Conservation (phyloP, 2,113 vertebrate species). For the Jaculus jaculus region DNA sequence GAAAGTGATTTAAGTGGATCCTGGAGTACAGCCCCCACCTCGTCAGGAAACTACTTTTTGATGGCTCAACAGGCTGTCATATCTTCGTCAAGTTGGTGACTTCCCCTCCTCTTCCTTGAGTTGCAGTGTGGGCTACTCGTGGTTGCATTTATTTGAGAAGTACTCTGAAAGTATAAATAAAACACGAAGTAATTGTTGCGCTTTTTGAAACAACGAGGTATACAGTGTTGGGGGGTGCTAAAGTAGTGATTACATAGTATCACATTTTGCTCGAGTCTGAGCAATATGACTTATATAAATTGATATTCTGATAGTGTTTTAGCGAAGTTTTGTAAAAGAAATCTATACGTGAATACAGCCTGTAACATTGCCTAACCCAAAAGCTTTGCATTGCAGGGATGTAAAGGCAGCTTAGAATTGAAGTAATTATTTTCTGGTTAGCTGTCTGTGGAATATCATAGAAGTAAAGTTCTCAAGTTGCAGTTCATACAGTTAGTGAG, state of each 20-base stretch:
- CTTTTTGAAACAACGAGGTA: conserved; percentile 34
- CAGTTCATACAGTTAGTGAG: background rate
- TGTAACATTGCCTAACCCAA: background rate
- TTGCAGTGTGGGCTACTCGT: conserved; percentile 17
- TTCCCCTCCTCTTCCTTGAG: background rate
- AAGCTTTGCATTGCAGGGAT: background rate
- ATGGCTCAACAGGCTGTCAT: conserved; percentile 6
- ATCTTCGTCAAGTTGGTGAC: background rate
- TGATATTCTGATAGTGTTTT: background rate
- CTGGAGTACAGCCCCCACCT: background rate
- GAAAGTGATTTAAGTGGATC: background rate
- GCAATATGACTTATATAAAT: background rate
- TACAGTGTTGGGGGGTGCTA: background rate
- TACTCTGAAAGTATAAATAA: conserved; percentile 38
- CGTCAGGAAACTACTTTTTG: background rate
- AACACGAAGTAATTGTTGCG: conserved; percentile 11
- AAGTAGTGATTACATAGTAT: conserved; percentile 16
- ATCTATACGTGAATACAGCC: background rate
- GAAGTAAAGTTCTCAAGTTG: conserved; percentile 47
- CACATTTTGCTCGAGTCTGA: conserved; percentile 23
- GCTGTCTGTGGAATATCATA: background rate
- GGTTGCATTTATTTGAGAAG: conserved; percentile 47
- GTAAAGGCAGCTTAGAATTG: background rate
- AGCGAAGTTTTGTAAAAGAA: conserved; percentile 35
- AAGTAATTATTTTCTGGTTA: conserved; percentile 41